phyloP scores from a whole-genome alignment of 2,888 invertebrate genomes.

The Epiblema foenella region DNA sequence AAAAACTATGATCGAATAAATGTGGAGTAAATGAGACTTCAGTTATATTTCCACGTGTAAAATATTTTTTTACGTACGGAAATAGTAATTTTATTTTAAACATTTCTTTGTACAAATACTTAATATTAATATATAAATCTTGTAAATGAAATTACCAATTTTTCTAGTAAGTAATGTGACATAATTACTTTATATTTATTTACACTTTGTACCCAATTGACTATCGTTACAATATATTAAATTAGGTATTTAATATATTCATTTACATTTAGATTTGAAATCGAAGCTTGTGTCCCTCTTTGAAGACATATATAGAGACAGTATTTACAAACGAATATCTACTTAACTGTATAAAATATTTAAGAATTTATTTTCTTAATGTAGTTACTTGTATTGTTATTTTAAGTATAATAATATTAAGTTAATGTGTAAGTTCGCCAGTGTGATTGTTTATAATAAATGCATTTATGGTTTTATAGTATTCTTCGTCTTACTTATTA shows the following conservation, averaged over 20 bases:
- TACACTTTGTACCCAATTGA: no score
- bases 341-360: conserved; percentile 48
- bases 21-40: conserved; percentile 40
- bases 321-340: neutral
- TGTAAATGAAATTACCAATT: no score
- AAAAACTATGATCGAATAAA: conserved; percentile 20
- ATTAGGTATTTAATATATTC: no score
- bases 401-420: conserved; percentile 73
- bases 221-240: no score
- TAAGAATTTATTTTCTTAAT: conserved; percentile 6
- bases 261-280: neutral
- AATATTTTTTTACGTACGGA: conserved; percentile 58
- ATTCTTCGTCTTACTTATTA: conserved; percentile 44
- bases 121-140: no score
- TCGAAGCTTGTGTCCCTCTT: neutral
- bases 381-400: conserved; percentile 72
- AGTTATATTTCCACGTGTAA: conserved; percentile 68
- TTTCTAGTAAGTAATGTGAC: no score
- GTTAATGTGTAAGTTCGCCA: conserved; percentile 63
- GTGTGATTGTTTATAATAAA: conserved; percentile 57
- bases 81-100: conserved; percentile 53
- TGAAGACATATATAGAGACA: neutral
- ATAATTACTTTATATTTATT: no score
- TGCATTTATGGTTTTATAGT: conserved; percentile 50
- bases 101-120: neutral